Conservation (phyloP, 2,888 invertebrate species). For the Ceratothoa steindachneri region DNA sequence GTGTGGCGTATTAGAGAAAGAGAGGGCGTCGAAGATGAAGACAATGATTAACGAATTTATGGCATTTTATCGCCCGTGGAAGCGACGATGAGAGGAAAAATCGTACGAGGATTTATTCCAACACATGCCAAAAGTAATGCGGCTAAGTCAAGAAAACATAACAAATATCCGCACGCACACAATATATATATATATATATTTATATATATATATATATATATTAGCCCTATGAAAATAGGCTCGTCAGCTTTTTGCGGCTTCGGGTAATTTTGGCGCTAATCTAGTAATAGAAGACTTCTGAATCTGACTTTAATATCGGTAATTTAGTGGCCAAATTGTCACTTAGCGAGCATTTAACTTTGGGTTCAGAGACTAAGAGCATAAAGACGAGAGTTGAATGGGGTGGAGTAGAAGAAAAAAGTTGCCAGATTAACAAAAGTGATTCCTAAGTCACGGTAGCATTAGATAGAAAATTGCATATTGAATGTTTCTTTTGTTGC, state of each 20-base stretch:
- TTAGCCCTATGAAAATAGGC: slow-evolving; percentile 14
- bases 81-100: too few species aligned
- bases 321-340: slow-evolving; percentile 15
- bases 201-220: background rate
- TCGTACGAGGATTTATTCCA: too few species aligned
- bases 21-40: background rate
- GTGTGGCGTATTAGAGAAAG: background rate
- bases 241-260: slow-evolving; percentile 19
- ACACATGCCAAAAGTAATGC: too few species aligned
- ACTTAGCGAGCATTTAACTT: background rate
- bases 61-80: background rate
- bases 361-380: background rate
- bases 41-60: background rate
- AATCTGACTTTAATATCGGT: slow-evolving; percentile 33
- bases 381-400: background rate
- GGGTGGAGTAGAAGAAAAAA: background rate
- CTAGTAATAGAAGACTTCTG: slow-evolving; percentile 29
- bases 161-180: background rate
- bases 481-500: slow-evolving; percentile 5
- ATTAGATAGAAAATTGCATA: slow-evolving; percentile 1
- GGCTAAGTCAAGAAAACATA: too few species aligned
- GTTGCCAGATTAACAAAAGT: background rate
- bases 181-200: slow-evolving; percentile 1
- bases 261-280: slow-evolving; percentile 15
- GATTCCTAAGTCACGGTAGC: background rate